Base-by-base conservation (phyloP, 2,888 invertebrate genomes). In the Liposcelis brunnea region DNA sequence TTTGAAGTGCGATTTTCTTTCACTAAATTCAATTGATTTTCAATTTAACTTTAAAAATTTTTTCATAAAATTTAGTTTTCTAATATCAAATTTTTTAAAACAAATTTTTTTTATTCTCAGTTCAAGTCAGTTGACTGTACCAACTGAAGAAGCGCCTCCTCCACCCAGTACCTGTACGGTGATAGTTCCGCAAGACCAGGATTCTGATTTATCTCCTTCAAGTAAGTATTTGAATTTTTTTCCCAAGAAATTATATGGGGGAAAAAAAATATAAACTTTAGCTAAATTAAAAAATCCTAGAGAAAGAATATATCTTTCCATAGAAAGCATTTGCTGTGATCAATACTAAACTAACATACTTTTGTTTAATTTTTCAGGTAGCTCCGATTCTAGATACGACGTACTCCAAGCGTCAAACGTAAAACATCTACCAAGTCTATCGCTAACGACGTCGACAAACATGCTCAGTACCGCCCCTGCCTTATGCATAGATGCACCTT, bases 121-220 rank as follows among this genome's bases (percentile, higher is more conserved):
- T 42, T 47, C 45, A 12, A 51, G 49, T 46, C 65, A 63, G 45
- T 49, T 65, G 14, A 61, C 59, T 2, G 65, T 66, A 21, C 65
- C 66, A 4, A 64, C 64, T 51, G 66, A 67, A 51, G 65, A 66
- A 49, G 65, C 66, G 3, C 66, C 65, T 11, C 65, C 64, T 2
- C 62, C 61, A 7, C 62, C 62, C 2, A 40, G 52, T 31, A 11
- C 53, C 50, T 43, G 54, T n/a, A 49, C 57, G 11, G 59, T 60
- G 16, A 60, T 61, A 8, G 56, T 60, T 47, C 50, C 60, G 6
- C 58, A 46, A 11, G 31, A 16, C 16, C 42, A 36, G 16, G 31
- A 32, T 21, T 47, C 45, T 21, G 19, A 42, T 14, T 42, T 16
- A 3, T 26, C 26, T 6, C 26, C 26, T 26, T 26, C 26, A 26